Percentiles rank a stretch among this genome's conserved stretches.
Conservation (phyloP, 2,113 vertebrate species). For the Scomber japonicus region DNA sequence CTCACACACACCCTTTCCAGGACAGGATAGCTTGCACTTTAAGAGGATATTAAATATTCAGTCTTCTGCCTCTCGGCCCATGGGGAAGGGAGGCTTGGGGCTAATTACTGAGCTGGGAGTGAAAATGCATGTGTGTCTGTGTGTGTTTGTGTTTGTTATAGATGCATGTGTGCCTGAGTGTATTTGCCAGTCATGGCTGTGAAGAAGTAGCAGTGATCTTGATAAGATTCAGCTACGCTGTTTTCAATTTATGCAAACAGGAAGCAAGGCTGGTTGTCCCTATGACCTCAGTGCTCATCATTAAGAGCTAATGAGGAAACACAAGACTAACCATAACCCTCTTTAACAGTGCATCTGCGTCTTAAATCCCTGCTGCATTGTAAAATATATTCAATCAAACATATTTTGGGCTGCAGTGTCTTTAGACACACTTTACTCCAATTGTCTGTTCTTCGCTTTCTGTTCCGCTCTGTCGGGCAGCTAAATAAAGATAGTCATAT, state of each 20-base stretch:
- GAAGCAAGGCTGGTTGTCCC: conserved; percentile 16
- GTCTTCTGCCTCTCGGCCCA: conserved; percentile 42
- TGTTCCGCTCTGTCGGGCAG: conserved; percentile 1
- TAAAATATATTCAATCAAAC: conserved; percentile 6
- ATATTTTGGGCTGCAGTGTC: background rate
- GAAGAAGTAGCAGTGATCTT: conserved; percentile 20
- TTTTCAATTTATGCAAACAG: conserved; percentile 42
- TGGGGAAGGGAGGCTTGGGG: conserved; percentile 40
- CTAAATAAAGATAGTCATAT: conserved; percentile 2
- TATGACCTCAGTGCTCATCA: conserved; percentile 44
- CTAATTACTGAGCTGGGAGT: conserved; percentile 66
- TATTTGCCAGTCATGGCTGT: background rate
- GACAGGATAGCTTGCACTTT: conserved; percentile 62
- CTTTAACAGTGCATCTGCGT: conserved; percentile 16
- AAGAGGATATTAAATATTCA: conserved; percentile 80
- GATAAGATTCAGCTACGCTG: conserved; percentile 25
- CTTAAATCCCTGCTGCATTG: background rate
- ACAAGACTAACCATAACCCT: conserved; percentile 25
- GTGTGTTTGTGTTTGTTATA: conserved; percentile 18
- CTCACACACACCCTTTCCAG: conserved; percentile 60
- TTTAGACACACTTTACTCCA: background rate
- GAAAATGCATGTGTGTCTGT: conserved; percentile 5
- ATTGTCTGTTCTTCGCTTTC: background rate
- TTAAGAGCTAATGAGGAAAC: conserved; percentile 64
- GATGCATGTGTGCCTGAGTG: background rate